phyloP scores from a whole-genome alignment of 2,888 invertebrate species.

The Chironomus tentans region DNA sequence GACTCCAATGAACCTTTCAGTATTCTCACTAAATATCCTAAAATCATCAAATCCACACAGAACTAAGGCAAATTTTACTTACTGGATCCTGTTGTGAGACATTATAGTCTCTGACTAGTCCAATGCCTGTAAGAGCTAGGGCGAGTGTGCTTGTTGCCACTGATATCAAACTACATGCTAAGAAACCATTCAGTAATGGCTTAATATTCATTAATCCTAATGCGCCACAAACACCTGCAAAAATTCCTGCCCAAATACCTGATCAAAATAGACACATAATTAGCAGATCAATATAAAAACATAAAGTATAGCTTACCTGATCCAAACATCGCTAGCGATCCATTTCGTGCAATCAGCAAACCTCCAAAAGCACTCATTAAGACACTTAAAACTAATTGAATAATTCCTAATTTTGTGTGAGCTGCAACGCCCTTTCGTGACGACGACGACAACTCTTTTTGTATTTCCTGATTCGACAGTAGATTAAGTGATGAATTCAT shows the following conservation, averaged over 20 bases:
- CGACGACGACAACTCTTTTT: not conserved
- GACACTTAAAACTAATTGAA: slow-evolving; percentile 39
- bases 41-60: not conserved
- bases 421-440: slow-evolving; percentile 30
- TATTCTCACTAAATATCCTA: too few species aligned
- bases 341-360: slow-evolving; percentile 38
- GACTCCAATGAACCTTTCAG: too few species aligned
- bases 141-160: slow-evolving; percentile 41
- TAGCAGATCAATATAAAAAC: slow-evolving; percentile 35
- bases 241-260: slow-evolving; percentile 23
- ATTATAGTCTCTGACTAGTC: slow-evolving; percentile 40
- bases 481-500: slow-evolving; percentile 18
- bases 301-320: slow-evolving; percentile 30
- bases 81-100: slow-evolving; percentile 35
- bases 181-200: slow-evolving; percentile 40
- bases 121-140: slow-evolving; percentile 40
- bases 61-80: not conserved
- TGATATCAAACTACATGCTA: slow-evolving; percentile 41
- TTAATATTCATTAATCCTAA: slow-evolving; percentile 41
- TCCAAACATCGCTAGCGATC: slow-evolving; percentile 38
- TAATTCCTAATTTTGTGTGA: slow-evolving; percentile 38
- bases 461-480: not conserved
- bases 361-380: slow-evolving; percentile 39
- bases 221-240: slow-evolving; percentile 33
- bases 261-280: not conserved